These are phyloP conservation scores for Argentina silus DNA, from an alignment of 2,797 vertebrate genomes.

Conservation along the genomic window DNA sequence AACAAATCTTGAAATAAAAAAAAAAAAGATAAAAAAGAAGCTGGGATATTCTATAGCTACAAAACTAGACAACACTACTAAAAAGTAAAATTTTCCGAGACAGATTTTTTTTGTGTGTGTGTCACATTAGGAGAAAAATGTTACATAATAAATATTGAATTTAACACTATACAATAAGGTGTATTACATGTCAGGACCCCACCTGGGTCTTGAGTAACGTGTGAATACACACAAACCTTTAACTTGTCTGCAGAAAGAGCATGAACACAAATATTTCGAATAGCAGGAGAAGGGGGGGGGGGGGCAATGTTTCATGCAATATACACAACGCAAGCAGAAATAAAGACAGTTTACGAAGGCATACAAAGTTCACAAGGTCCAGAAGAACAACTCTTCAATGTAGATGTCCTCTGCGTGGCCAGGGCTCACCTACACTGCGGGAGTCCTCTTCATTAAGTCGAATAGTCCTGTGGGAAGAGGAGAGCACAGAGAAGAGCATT, in stretches of 20 bases:
- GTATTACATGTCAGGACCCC: slow-evolving; percentile 34
- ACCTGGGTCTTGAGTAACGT: slow-evolving; percentile 40
- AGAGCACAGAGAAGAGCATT: background rate
- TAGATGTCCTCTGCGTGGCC: slow-evolving; percentile 26
- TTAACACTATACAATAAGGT: slow-evolving; percentile 65
- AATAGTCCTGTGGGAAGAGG: slow-evolving; percentile 71
- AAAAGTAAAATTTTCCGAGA: slow-evolving; percentile 18
- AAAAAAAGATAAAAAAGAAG: slow-evolving; percentile 54
- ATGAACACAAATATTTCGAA: slow-evolving; percentile 31
- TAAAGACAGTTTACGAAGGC: slow-evolving; percentile 27
- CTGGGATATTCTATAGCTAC: slow-evolving; percentile 14
- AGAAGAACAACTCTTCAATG: slow-evolving; percentile 42
- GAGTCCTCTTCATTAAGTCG: slow-evolving; percentile 52
- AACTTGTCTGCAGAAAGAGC: slow-evolving; percentile 1
- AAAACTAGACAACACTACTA: slow-evolving; percentile 33
- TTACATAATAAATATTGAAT: slow-evolving; percentile 71
- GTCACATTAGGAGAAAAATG: slow-evolving; percentile 39
- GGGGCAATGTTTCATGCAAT: slow-evolving; percentile 61
- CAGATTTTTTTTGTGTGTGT: slow-evolving; percentile 17
- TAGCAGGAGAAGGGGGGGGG: slow-evolving; percentile 20
- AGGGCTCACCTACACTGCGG: slow-evolving; percentile 14
- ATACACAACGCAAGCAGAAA: slow-evolving; percentile 57
- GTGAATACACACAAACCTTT: slow-evolving; percentile 39
- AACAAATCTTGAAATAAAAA: slow-evolving; percentile 63
- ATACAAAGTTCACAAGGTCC: slow-evolving; percentile 52